Percentiles rank a stretch among this genome's conserved stretches.
Conservation (phyloP, 2,113 vertebrate species). For the Nycticryphes semicollaris region DNA sequence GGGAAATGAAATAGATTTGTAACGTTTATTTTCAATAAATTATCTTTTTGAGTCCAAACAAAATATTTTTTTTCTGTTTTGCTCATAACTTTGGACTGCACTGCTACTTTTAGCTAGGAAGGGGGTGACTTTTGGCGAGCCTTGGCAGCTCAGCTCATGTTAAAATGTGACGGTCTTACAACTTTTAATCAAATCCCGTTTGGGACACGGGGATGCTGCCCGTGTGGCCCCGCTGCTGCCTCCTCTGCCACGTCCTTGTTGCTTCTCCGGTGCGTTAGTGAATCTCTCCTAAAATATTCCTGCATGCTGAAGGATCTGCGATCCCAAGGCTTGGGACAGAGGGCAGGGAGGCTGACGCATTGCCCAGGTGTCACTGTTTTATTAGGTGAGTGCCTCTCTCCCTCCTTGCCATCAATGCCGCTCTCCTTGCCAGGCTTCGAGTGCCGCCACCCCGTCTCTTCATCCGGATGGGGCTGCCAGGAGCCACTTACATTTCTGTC, state of each 20-base stretch:
- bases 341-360: neutral
- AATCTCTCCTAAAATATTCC: neutral
- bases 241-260: fast-evolving
- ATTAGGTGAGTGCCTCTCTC: conserved; percentile 38
- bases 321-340: neutral
- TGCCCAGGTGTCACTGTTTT: conserved; percentile 51
- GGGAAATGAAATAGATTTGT: conserved; percentile 17
- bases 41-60: conserved; percentile 17
- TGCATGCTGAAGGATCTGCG: fast-evolving
- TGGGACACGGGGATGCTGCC: fast-evolving
- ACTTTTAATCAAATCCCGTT: neutral
- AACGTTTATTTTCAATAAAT: conserved; percentile 11
- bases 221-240: fast-evolving
- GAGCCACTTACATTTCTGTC: conserved; percentile 40
- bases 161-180: fast-evolving
- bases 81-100: neutral
- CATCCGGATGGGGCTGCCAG: conserved; percentile 50
- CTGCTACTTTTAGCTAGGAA: neutral
- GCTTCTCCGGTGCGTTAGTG: fast-evolving
- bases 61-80: conserved; percentile 30
- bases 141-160: neutral
- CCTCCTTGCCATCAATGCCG: neutral
- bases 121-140: neutral
- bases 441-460: conserved; percentile 38
- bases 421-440: conserved; percentile 42